Base-by-base conservation (phyloP, 1,140 invertebrate genomes). In the Camponotus vicinus region DNA sequence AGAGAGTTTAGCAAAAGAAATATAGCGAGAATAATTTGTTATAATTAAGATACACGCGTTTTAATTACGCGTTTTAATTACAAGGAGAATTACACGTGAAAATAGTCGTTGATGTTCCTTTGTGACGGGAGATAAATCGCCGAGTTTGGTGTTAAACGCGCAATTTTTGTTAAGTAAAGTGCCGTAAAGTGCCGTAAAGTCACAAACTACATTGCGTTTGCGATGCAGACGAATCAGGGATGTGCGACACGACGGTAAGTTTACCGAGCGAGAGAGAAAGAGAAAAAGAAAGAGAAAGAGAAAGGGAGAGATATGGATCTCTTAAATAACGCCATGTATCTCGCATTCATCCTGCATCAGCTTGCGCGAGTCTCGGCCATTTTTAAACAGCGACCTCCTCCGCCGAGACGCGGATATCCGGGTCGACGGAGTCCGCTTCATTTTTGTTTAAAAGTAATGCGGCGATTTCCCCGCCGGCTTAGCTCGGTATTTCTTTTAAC, bases 371-470 rank as follows among this genome's bases (percentile, higher is more conserved):
- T 78, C 82, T 37, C 73, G 73, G 49, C 67, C 67, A 82, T 82
- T 82, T 82, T 82, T 82, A 82, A 82, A 52, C 70, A 32, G 42
- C 42, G 73, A 79, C 73, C 76, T 85, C 49, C 63, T 78, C 27
- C 76, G 27, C 40, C 70, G 40, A 83, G 80, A 73, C 80, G 59
- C 55, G 40, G 57, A 63, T 49, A 63, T 83, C 69, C 69, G 69
- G 52, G 15, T 15, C 40, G 57, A 37, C 27, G 59, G 71, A 85
- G 73, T 78, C 75, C 45, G 59, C 82, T 49, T 85, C 82, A 78
- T 85, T 86, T 86, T 86, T 79, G 76, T 79, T 86, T 79, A 80
- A 86, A 76, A 79, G 75, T 69, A 78, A 86, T 79, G 75, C 64
- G 63, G 84, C 84, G 75, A 80, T 70, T 79, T 67, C 64, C 73